phyloP scores from a whole-genome alignment of 2,797 vertebrate genomes.

The Xenops minutus region DNA sequence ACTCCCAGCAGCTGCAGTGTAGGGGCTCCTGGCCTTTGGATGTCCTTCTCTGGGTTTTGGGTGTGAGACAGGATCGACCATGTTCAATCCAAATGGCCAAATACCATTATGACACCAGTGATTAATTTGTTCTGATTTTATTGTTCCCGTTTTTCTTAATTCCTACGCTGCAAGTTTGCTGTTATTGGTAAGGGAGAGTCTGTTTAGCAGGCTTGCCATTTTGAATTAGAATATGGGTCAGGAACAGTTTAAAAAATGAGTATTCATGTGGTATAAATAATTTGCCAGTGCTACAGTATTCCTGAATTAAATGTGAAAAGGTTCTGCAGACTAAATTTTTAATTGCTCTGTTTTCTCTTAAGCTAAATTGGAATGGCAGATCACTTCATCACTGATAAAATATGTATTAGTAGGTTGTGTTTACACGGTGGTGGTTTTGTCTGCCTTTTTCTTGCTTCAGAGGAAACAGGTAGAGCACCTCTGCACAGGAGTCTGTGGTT shows the following conservation, averaged over 20 bases:
- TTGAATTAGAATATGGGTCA: neutral
- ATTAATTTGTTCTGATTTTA: slow-evolving; percentile 8
- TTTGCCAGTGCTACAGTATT: neutral
- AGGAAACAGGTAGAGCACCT: neutral
- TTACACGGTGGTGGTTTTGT: neutral
- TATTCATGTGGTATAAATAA: neutral
- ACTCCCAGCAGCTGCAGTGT: neutral
- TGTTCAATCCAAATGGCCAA: neutral
- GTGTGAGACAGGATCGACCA: neutral
- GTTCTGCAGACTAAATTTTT: neutral
- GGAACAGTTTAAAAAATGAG: slow-evolving; percentile 13
- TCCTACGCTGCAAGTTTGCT: neutral
- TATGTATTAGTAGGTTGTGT: neutral
- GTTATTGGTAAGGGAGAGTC: neutral
- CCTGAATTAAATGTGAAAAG: neutral
- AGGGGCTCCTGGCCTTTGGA: neutral
- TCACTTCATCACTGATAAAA: slow-evolving; percentile 6
- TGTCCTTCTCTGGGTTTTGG: neutral
- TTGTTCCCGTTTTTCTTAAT: neutral
- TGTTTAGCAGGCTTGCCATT: neutral
- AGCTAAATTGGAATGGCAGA: neutral
- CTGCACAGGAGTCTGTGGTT: neutral
- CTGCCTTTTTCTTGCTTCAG: neutral
- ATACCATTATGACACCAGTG: neutral
- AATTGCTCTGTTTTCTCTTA: neutral